Evolutionary conservation across 2,797 vertebrate genomes (phyloP).

Genomic region (Ara ararauna): DNA sequence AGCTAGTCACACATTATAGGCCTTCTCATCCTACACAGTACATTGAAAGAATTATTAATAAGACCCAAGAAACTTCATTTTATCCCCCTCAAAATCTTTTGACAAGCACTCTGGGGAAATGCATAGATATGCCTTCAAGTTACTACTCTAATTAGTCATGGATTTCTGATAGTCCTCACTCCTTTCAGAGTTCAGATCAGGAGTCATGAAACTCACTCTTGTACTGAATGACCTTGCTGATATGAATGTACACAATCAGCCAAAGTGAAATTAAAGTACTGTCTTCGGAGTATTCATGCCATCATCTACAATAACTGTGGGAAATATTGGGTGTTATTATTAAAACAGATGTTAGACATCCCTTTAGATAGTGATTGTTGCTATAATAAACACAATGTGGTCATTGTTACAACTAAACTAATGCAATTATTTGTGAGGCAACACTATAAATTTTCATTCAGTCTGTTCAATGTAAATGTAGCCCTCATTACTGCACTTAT

Average conservation of each 20-base stretch:
- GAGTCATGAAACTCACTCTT: neutral
- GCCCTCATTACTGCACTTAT: neutral
- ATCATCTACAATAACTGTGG: neutral
- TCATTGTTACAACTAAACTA: neutral
- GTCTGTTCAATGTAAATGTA: neutral
- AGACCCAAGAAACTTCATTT: neutral
- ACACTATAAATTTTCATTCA: neutral
- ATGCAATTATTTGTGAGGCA: neutral
- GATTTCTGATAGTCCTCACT: neutral
- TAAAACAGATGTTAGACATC: neutral
- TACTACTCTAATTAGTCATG: neutral
- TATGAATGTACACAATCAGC: neutral
- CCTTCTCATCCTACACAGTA: neutral
- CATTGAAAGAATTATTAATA: neutral
- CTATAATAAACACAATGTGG: neutral
- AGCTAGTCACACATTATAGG: neutral
- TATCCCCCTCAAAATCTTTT: neutral
- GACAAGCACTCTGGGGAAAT: neutral
- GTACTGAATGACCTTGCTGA: neutral
- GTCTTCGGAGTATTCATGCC: neutral
- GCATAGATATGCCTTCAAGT: neutral
- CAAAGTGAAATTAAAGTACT: neutral
- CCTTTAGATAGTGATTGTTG: neutral
- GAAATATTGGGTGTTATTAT: neutral
- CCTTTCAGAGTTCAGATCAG: neutral